Percentiles rank a stretch among this genome's conserved stretches.
These are phyloP conservation scores for Lophura nycthemera DNA, from an alignment of 2,113 vertebrate genomes.

Conservation along the genomic window DNA sequence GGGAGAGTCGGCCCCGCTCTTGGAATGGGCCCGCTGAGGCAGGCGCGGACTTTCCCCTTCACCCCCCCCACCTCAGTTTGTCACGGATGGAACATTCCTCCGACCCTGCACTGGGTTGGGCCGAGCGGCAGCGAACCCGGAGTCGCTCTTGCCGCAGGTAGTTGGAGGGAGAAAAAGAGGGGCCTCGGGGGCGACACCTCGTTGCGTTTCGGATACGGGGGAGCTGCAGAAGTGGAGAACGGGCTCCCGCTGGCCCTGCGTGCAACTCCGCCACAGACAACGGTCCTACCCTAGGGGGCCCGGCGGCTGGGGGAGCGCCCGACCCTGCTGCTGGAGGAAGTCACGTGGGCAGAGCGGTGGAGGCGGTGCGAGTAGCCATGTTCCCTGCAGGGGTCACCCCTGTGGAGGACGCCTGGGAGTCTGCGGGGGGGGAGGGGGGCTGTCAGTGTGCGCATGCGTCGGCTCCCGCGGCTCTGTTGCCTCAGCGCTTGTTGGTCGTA, in stretches of 20 bases:
- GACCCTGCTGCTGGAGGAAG: accelerated
- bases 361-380: no score
- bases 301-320: not conserved
- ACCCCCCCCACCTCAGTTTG: not conserved
- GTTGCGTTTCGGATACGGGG: accelerated
- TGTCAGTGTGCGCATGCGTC: not conserved
- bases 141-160: not conserved
- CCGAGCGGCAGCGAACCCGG: not conserved
- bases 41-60: accelerated
- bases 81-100: not conserved
- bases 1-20: accelerated
- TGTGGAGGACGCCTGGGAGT: no score
- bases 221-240: not conserved
- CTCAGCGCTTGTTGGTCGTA: accelerated
- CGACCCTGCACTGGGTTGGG: not conserved
- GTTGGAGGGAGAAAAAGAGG: accelerated
- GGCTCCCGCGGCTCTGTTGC: not conserved
- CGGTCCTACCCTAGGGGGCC: no score
- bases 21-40: accelerated
- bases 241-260: accelerated
- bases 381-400: no score
- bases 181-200: accelerated
- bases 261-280: accelerated
- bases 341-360: not conserved
- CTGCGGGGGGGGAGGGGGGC: no score